Percentiles rank a stretch among this genome's conserved stretches.
Evolutionary conservation across 2,888 invertebrate species (phyloP).

Genomic region (Idaea biselata): DNA sequence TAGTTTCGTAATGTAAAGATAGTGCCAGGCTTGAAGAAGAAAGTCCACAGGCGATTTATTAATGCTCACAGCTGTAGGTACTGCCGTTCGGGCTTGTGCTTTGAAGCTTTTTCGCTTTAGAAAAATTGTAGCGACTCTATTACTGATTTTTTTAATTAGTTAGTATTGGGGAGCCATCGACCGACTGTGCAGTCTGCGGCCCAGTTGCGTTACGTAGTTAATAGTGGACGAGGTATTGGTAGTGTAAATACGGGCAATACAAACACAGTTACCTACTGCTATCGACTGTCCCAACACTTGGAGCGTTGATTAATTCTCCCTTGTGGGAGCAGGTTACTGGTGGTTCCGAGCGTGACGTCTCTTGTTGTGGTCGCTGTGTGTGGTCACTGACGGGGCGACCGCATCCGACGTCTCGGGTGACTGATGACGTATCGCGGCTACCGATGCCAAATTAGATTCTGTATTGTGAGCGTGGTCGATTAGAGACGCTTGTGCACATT

Average conservation of each 20-base stretch:
- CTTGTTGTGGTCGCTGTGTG: neutral
- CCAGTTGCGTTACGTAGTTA: neutral
- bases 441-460: neutral
- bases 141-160: neutral
- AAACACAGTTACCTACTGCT: conserved; percentile 11
- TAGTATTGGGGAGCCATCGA: neutral
- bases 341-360: neutral
- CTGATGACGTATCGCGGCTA: neutral
- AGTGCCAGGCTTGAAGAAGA: too few relatives aligned
- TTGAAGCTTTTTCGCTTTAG: too few relatives aligned
- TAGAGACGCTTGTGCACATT: neutral
- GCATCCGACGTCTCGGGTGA: neutral
- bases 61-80: too few relatives aligned
- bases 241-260: conserved; percentile 15
- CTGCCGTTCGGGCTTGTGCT: too few relatives aligned
- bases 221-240: neutral
- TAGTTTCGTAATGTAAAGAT: too few relatives aligned
- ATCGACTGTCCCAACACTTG: conserved; percentile 12
- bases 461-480: neutral
- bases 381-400: neutral
- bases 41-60: too few relatives aligned
- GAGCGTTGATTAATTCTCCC: conserved; percentile 11
- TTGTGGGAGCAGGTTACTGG: neutral
- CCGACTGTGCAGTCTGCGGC: neutral
- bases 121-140: too few relatives aligned